Evolutionary conservation across 2,888 invertebrate species (phyloP), one percentile per base, ranked within the genome.

Genomic region (Lasioglossum oenotherae): DNA sequence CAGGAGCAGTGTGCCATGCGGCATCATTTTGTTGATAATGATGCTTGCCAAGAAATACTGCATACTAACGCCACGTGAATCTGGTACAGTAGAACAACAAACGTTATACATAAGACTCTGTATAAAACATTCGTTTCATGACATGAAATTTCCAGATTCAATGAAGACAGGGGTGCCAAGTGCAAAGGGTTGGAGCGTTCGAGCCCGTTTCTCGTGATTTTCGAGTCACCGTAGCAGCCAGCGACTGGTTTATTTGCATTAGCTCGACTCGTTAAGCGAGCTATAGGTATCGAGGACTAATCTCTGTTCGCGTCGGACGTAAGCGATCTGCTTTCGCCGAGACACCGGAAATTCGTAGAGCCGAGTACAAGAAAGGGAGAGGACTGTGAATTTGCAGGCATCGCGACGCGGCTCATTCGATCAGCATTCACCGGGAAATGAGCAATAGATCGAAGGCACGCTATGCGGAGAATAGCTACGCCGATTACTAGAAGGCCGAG

Each of bases 381-480:
- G 67, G 69, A 80, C 74, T 85, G 83, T 76, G 78, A 81, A 83
- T 81, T 87, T 86, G 87, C 86, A 78, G 84, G 83, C 86, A 88
- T 87, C 81, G 64, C 53, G n/a, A 69, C 81, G 73, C 67, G 81
- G 81, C 84, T 79, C 83, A 83, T 91, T 92, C 92, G 90, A 93
- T 93, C 92, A 90, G 89, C 88, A 90, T 92, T 92, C 86, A 86
- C 88, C 87, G 81, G 87, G 86, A 92, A 93, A 93, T 91, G 93
- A 93, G 92, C 94, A 92, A 92, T 92, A 90, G 93, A 93, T 92
- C 91, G 92, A 87, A 78, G 83, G 85, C 78, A 78, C 82, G 74
- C 69, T 76, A 67, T 75, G 57, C 23, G 73, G 80, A 79, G 79
- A 82, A 81, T 77, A 74, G 84, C 46, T 76, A 16, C 35, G 71